Evolutionary conservation across 2,113 vertebrate genomes (phyloP).

Genomic region (Gorsachius goisagi): DNA sequence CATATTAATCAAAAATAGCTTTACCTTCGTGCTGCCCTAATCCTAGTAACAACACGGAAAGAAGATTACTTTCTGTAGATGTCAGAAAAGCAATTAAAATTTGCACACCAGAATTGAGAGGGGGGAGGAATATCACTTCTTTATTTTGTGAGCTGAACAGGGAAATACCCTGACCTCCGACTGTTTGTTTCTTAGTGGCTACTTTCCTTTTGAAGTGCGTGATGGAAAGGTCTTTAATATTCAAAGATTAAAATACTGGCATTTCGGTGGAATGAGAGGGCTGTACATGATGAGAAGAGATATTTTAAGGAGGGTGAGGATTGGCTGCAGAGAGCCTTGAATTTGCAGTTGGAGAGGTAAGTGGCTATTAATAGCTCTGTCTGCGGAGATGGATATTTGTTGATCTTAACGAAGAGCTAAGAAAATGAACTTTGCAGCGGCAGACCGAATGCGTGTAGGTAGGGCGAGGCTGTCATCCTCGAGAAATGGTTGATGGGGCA

Average conservation of each 20-base stretch:
- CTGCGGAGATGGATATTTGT: not conserved
- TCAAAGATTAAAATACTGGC: not conserved
- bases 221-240: not conserved
- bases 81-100: slow-evolving; percentile 72
- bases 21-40: slow-evolving; percentile 63
- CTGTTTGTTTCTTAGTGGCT: slow-evolving; percentile 8
- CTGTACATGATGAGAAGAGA: not conserved
- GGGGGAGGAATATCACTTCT: slow-evolving; percentile 20
- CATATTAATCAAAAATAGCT: slow-evolving; percentile 74
- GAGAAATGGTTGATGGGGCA: not conserved
- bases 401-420: not conserved
- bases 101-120: not conserved
- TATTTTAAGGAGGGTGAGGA: not conserved
- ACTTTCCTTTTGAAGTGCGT: not conserved
- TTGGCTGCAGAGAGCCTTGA: not conserved
- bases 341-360: not conserved
- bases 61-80: slow-evolving; percentile 59
- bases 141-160: not conserved
- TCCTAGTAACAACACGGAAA: slow-evolving; percentile 61
- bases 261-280: not conserved
- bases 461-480: not conserved
- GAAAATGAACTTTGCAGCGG: not conserved
- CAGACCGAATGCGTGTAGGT: accelerated
- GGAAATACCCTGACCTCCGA: slow-evolving; percentile 14
- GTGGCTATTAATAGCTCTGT: not conserved